Conservation (phyloP, 2,888 invertebrate species). For the Cordilura impudica region DNA sequence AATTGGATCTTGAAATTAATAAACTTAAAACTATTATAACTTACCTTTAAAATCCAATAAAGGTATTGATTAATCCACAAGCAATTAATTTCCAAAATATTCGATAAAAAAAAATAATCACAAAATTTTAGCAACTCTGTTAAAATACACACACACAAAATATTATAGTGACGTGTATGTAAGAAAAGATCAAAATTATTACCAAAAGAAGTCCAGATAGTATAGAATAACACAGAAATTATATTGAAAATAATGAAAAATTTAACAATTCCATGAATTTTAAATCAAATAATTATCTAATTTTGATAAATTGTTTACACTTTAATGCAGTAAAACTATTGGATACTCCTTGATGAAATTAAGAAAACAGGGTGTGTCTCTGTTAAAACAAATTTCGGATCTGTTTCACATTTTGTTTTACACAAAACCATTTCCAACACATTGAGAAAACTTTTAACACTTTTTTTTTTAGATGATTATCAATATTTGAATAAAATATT, state of each 20-base stretch:
- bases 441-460: not conserved
- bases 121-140: slow-evolving; percentile 51
- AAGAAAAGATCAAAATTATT: not conserved
- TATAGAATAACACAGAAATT: not conserved
- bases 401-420: not conserved
- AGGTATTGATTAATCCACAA: slow-evolving; percentile 33
- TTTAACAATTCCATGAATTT: not conserved
- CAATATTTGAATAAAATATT: not conserved
- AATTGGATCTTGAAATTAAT: no score
- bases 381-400: not conserved
- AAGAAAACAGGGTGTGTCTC: slow-evolving; percentile 10
- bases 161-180: slow-evolving; percentile 25
- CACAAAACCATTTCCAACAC: not conserved
- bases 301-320: not conserved
- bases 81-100: slow-evolving; percentile 10
- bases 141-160: slow-evolving; percentile 1
- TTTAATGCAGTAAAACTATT: not conserved
- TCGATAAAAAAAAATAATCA: slow-evolving; percentile 26
- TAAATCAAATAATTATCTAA: not conserved
- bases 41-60: slow-evolving; percentile 12
- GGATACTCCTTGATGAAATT: not conserved
- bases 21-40: no score
- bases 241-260: slow-evolving; percentile 1
- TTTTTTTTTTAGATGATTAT: not conserved
- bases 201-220: not conserved